Evolutionary conservation across 2,888 invertebrate genomes (phyloP).

Genomic region (Dasypogon diadema): DNA sequence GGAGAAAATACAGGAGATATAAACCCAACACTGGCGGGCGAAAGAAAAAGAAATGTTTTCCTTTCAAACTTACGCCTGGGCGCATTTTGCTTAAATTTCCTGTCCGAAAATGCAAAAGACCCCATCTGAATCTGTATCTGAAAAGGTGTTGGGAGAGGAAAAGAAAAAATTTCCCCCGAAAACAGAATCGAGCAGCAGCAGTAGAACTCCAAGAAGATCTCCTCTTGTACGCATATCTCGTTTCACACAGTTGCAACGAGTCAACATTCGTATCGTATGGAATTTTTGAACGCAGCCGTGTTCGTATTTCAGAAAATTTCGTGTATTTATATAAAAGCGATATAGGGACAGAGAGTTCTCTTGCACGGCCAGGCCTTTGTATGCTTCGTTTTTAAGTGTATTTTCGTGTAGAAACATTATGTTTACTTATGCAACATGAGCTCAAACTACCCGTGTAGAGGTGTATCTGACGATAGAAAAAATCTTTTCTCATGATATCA

Average conservation of each 20-base stretch:
- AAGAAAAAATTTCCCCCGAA: conserved; percentile 22
- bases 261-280: neutral
- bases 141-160: conserved; percentile 19
- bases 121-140: neutral
- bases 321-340: conserved; percentile 46
- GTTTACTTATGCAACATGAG: neutral
- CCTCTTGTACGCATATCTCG: conserved; percentile 28
- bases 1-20: neutral
- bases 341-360: conserved; percentile 9
- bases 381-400: neutral
- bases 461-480: conserved; percentile 39
- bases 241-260: conserved; percentile 1
- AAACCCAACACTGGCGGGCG: neutral
- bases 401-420: neutral
- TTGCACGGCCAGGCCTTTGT: too few species aligned
- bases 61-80: conserved; percentile 15
- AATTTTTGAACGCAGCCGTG: conserved; percentile 15
- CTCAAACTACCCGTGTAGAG: neutral
- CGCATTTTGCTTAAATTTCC: neutral
- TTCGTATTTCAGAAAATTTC: conserved; percentile 42
- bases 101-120: conserved; percentile 1
- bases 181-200: neutral
- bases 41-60: conserved; percentile 16
- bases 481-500: conserved; percentile 46
- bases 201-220: conserved; percentile 22